These are phyloP conservation scores for Diaperis boleti DNA, from an alignment of 2,888 invertebrate species.

Conservation along the genomic window DNA sequence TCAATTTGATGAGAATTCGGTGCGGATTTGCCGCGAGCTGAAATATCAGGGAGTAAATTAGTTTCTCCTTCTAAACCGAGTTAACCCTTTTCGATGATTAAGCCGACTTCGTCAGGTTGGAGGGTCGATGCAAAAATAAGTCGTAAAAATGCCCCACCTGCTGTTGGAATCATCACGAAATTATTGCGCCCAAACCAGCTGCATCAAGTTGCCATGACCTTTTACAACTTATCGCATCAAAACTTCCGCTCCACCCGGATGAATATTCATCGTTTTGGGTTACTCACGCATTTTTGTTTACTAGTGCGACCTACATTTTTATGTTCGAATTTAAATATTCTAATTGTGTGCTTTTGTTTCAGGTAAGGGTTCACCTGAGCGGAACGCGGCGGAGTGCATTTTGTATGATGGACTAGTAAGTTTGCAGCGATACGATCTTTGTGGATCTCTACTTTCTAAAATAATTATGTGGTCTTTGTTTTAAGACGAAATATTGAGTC, in stretches of 20 bases:
- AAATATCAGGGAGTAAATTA: conserved; percentile 27
- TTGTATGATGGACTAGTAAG: not conserved
- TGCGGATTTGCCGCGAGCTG: conserved; percentile 18
- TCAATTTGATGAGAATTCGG: conserved; percentile 38
- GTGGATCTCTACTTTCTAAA: no score
- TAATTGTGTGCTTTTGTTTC: conserved; percentile 33
- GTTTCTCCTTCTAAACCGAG: not conserved
- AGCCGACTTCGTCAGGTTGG: no score
- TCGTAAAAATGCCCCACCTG: conserved; percentile 30
- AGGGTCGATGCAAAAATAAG: not conserved
- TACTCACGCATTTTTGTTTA: conserved; percentile 33
- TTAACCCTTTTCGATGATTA: not conserved
- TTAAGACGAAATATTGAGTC: no score
- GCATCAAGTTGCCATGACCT: conserved; percentile 26
- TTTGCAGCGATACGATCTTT: not conserved
- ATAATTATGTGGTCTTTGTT: no score
- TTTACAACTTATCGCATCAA: conserved; percentile 35
- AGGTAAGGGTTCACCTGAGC: conserved; percentile 29
- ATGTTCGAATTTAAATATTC: conserved; percentile 1
- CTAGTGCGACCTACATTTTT: conserved; percentile 33
- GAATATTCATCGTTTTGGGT: conserved; percentile 32
- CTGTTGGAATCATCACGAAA: conserved; percentile 21
- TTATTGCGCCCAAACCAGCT: conserved; percentile 34
- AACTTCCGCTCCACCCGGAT: conserved; percentile 29
- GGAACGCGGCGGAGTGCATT: conserved; percentile 16